These are phyloP conservation scores for Hyaena hyaena DNA, from an alignment of 2,113 vertebrate genomes.

Conservation along the genomic window DNA sequence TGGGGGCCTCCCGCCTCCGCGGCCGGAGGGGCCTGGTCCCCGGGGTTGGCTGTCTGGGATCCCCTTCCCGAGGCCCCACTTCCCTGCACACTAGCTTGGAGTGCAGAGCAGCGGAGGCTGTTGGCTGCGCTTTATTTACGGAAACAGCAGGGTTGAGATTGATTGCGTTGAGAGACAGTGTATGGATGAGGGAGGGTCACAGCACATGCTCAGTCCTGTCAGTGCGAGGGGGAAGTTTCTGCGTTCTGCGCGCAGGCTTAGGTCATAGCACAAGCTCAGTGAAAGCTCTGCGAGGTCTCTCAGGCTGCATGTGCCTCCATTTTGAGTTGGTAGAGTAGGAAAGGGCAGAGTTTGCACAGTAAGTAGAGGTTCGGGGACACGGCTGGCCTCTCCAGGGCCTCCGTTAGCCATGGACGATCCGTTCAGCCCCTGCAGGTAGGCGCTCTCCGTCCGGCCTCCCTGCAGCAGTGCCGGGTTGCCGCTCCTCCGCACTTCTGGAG, in stretches of 20 bases:
- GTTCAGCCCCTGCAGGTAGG: conserved; percentile 98
- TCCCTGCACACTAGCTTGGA: conserved; percentile 88
- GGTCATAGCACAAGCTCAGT: conserved; percentile 99
- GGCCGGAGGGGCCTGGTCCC: not conserved
- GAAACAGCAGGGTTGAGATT: conserved; percentile 89
- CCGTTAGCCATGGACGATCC: conserved; percentile 96
- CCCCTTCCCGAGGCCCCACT: conserved; percentile 85
- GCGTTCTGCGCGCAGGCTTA: conserved; percentile 96
- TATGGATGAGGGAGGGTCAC: conserved; percentile 91
- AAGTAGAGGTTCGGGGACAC: conserved; percentile 74
- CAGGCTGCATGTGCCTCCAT: conserved; percentile 97
- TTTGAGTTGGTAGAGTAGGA: conserved; percentile 95
- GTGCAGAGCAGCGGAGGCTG: conserved; percentile 86
- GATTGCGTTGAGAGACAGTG: conserved; percentile 84
- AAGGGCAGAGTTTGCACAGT: conserved; percentile 85
- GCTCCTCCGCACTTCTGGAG: conserved; percentile 71
- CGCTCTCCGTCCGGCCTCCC: conserved; percentile 84
- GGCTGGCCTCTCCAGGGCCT: conserved; percentile 85
- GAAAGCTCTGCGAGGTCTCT: conserved; percentile 89
- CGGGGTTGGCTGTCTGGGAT: conserved; percentile 82
- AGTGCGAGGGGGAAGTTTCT: conserved; percentile 92
- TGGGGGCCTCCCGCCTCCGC: too few species aligned
- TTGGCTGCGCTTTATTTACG: conserved; percentile 91
- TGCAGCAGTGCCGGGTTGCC: conserved; percentile 72
- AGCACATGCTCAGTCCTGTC: conserved; percentile 98